Conservation (phyloP, 2,888 invertebrate species). For the Drosophila austrosaltans region DNA sequence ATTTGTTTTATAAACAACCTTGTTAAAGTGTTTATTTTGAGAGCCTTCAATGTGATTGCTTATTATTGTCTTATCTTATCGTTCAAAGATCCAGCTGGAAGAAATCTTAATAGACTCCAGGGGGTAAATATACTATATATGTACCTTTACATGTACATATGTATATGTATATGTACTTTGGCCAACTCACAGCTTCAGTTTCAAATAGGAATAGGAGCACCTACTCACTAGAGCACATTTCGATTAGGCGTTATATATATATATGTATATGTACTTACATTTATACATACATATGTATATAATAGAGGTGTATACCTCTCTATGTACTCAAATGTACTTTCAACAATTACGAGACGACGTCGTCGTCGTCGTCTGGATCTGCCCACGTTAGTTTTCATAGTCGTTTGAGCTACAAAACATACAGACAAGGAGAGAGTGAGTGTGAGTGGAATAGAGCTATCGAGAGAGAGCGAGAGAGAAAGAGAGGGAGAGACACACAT, state of each 20-base stretch:
- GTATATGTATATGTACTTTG: neutral
- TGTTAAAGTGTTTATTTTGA: constrained; percentile 26
- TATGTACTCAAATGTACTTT: constrained; percentile 66
- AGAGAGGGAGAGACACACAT: constrained; percentile 21
- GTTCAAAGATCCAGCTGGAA: constrained; percentile 21
- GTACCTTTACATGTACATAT: neutral
- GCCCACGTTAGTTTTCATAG: constrained; percentile 67
- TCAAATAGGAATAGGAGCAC: constrained; percentile 41
- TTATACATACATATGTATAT: neutral
- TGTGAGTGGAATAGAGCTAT: constrained; percentile 7
- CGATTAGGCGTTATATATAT: constrained; percentile 71
- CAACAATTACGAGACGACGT: constrained; percentile 72
- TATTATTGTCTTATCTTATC: constrained; percentile 59
- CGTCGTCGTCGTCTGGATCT: constrained; percentile 48
- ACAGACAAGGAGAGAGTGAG: constrained; percentile 36
- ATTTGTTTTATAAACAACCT: constrained; percentile 45
- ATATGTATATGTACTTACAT: constrained; percentile 10
- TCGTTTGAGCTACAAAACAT: constrained; percentile 68
- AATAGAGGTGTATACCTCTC: constrained; percentile 21
- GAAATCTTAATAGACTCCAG: constrained; percentile 18
- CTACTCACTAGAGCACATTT: constrained; percentile 64
- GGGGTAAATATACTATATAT: constrained; percentile 20
- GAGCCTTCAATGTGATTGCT: constrained; percentile 22
- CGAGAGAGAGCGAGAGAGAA: constrained; percentile 9
- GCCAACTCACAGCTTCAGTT: constrained; percentile 23